Evolutionary conservation across 2,113 vertebrate species (phyloP).

Genomic region (Erythrolamprus reginae): DNA sequence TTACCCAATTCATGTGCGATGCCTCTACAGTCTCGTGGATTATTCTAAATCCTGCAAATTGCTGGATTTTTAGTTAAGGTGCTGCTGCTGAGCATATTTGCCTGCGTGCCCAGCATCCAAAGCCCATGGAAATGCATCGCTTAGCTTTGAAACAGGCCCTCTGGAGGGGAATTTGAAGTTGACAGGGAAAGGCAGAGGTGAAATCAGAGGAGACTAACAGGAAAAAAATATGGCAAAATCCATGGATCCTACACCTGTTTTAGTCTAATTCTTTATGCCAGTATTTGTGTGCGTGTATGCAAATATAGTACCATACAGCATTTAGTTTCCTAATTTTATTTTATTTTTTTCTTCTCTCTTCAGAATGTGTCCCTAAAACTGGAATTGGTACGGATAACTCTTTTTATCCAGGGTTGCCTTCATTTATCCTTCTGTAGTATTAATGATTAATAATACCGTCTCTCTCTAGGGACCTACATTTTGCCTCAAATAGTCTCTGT

Average conservation of each 20-base stretch:
- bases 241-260: not conserved
- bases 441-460: not conserved
- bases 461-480: not conserved
- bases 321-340: not conserved
- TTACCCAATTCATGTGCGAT: not conserved
- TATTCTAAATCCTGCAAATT: not conserved
- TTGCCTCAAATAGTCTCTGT: not conserved
- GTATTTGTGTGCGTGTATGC: not conserved
- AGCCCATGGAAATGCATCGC: not conserved
- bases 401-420: not conserved
- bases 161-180: not conserved
- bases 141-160: slow-evolving; percentile 5
- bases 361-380: not conserved
- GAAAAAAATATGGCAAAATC: no score
- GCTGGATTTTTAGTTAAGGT: not conserved
- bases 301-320: not conserved
- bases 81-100: not conserved
- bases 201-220: not conserved
- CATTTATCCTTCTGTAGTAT: not conserved
- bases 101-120: not conserved
- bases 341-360: not conserved
- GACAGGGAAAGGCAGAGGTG: not conserved
- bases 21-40: not conserved
- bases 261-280: not conserved
- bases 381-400: not conserved